Conservation (phyloP, 2,797 vertebrate genomes). For the Pantherophis vulpinus region DNA sequence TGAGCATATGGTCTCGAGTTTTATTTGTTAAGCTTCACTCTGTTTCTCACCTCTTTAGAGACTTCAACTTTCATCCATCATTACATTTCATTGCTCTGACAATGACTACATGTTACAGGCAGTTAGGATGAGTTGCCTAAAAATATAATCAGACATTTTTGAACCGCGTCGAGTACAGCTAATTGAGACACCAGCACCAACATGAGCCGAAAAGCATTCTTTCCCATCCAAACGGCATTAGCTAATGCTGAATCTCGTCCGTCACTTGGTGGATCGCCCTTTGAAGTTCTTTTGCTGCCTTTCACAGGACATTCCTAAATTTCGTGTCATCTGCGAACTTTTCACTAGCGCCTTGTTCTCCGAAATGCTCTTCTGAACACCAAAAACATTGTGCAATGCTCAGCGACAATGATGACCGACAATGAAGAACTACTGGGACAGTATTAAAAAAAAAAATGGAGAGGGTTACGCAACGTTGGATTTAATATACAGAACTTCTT, state of each 20-base stretch:
- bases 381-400: background rate
- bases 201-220: conserved; percentile 14
- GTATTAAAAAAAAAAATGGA: background rate
- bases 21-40: conserved; percentile 12
- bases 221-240: conserved; percentile 29
- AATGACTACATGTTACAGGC: conserved; percentile 3
- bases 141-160: conserved; percentile 1
- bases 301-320: conserved; percentile 28
- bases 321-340: conserved; percentile 17
- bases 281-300: background rate
- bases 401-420: background rate
- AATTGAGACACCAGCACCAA: conserved; percentile 28
- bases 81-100: conserved; percentile 15
- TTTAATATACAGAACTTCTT: conserved; percentile 16
- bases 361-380: background rate
- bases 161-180: conserved; percentile 26
- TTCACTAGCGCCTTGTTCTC: conserved; percentile 26
- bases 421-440: background rate
- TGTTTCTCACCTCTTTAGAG: conserved; percentile 22
- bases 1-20: background rate
- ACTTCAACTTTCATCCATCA: conserved; percentile 13
- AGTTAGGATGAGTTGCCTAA: conserved; percentile 34
- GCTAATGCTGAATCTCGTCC: conserved; percentile 33
- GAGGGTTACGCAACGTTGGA: conserved; percentile 20
- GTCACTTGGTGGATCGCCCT: conserved; percentile 20